A percentile compares a stretch with the other conserved stretches of the same genome.
Evolutionary conservation across 2,888 invertebrate genomes (phyloP).

Genomic region (Philereme vetulata): DNA sequence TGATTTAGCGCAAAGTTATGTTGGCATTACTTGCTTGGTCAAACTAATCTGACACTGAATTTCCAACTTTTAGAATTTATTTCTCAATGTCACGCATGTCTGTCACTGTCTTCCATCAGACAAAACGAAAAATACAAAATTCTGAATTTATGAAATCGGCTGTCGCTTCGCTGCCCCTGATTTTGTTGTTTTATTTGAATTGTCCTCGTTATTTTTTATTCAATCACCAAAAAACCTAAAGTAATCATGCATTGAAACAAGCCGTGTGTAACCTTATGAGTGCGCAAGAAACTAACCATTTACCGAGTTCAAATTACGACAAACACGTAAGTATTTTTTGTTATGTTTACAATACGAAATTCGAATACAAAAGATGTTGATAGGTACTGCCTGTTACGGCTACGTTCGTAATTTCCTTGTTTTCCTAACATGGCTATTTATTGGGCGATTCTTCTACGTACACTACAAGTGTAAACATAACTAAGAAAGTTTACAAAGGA

Average conservation of each 20-base stretch:
- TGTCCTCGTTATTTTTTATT: no score
- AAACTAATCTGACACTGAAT: no score
- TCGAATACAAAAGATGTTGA: constrained; percentile 20
- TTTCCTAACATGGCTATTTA: constrained; percentile 13
- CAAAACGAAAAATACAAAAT: no score
- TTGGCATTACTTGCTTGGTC: no score
- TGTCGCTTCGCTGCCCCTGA: no score
- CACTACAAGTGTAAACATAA: not conserved
- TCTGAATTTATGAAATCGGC: no score
- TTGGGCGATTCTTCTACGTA: constrained; percentile 5
- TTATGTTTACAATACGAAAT: constrained; percentile 26
- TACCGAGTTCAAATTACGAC: constrained; percentile 2
- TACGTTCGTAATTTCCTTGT: constrained; percentile 13
- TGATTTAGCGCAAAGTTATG: no score
- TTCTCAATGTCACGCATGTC: no score
- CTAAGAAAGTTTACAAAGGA: not conserved
- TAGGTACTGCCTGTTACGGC: constrained; percentile 10
- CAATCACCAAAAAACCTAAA: no score
- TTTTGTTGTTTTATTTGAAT: no score
- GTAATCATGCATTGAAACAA: constrained; percentile 10
- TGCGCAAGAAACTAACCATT: not conserved
- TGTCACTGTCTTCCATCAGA: no score
- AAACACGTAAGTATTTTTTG: constrained; percentile 29
- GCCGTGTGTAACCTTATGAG: not conserved
- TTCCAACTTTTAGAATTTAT: no score